Conservation (phyloP, 2,888 invertebrate genomes). For the Ormyrus thymus region DNA sequence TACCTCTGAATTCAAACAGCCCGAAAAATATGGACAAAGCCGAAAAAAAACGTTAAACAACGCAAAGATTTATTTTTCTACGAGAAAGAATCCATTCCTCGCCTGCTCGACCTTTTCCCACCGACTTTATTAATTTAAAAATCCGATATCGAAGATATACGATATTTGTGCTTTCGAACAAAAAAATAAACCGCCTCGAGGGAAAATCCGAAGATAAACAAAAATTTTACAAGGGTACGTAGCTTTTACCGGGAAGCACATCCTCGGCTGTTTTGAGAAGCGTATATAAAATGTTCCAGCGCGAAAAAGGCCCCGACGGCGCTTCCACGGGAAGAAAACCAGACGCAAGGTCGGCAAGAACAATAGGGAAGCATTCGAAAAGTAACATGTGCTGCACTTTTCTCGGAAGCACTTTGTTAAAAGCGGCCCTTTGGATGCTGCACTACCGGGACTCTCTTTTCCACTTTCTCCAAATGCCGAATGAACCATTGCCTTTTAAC, state of each 20-base stretch:
- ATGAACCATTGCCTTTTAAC: neutral
- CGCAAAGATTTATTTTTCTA: too few species aligned
- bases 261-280: neutral
- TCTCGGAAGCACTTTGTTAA: too few species aligned
- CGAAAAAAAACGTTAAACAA: too few species aligned
- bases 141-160: too few species aligned
- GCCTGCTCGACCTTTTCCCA: too few species aligned
- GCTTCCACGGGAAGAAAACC: conserved; percentile 15
- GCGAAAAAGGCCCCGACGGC: conserved; percentile 3
- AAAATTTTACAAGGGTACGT: neutral
- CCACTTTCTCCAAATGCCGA: too few species aligned
- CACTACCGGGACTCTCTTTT: too few species aligned
- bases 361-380: conserved; percentile 1
- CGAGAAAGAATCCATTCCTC: too few species aligned
- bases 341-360: conserved; percentile 1
- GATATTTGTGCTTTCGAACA: neutral
- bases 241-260: conserved; percentile 3
- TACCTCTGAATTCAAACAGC: too few species aligned
- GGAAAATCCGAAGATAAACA: neutral
- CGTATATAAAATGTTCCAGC: neutral
- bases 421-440: too few species aligned
- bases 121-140: too few species aligned
- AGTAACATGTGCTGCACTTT: neutral
- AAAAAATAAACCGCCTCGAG: neutral
- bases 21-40: too few species aligned